Conservation (phyloP, 2,888 invertebrate species). For the Acholoe squamosa region DNA sequence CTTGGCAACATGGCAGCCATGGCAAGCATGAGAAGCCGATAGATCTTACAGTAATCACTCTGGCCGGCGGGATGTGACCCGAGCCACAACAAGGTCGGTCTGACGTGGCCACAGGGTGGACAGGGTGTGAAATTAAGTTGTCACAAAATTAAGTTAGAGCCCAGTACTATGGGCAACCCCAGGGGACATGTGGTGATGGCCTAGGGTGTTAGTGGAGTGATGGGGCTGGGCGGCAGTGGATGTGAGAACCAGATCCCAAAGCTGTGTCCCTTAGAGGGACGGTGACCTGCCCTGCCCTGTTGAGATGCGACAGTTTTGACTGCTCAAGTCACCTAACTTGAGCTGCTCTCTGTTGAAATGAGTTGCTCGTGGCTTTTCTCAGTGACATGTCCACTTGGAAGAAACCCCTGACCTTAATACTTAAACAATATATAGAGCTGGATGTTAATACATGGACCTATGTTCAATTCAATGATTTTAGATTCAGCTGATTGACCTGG, state of each 20-base stretch:
- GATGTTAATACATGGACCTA: too few relatives aligned
- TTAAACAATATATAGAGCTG: too few relatives aligned
- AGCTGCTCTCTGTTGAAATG: too few relatives aligned
- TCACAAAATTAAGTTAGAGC: slow-evolving; percentile 20
- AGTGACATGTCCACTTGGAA: too few relatives aligned
- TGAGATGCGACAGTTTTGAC: too few relatives aligned
- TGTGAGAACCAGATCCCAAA: background rate
- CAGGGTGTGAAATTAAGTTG: slow-evolving; percentile 29
- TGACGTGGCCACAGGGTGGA: background rate
- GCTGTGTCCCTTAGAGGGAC: background rate
- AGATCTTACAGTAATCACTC: background rate
- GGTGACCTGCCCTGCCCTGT: too few relatives aligned
- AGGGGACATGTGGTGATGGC: background rate
- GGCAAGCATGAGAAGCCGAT: background rate
- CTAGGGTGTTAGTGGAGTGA: background rate
- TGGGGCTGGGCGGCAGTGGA: background rate
- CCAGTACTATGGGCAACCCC: background rate
- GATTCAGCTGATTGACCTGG: too few relatives aligned
- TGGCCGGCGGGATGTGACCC: background rate
- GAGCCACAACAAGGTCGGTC: background rate
- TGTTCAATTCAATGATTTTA: too few relatives aligned
- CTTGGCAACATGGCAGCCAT: too few relatives aligned
- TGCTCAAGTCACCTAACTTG: too few relatives aligned
- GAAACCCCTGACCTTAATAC: too few relatives aligned
- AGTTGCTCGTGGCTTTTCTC: too few relatives aligned